These are phyloP conservation scores for Emydura subglobosa DNA, from an alignment of 2,113 vertebrate species.

Conservation along the genomic window DNA sequence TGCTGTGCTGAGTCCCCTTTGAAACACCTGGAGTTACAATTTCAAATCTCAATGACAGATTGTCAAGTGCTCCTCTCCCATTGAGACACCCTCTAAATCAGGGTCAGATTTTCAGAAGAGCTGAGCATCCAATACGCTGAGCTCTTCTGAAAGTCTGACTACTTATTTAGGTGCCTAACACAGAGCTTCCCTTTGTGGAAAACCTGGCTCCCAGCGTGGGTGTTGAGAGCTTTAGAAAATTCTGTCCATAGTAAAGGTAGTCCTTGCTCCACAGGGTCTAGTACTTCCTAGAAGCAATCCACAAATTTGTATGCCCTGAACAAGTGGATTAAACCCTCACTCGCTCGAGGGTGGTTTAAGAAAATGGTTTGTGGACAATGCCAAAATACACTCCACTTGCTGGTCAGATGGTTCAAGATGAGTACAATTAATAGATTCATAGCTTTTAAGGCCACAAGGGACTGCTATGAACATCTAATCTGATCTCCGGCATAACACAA, in stretches of 20 bases:
- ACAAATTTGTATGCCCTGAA: neutral
- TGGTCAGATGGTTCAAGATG: neutral
- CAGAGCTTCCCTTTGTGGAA: neutral
- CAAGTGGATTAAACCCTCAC: neutral
- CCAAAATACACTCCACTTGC: neutral
- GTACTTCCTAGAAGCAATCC: neutral
- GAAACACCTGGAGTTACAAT: neutral
- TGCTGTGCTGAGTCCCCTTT: neutral
- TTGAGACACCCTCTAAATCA: neutral
- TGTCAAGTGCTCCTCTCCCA: neutral
- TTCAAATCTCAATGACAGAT: neutral
- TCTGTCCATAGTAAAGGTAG: neutral
- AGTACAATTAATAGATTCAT: neutral
- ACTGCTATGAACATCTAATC: neutral
- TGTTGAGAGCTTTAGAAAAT: neutral
- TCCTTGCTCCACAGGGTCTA: neutral
- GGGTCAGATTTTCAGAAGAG: neutral
- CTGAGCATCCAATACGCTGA: neutral
- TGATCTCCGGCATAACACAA: neutral
- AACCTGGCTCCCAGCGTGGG: neutral
- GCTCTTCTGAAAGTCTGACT: neutral
- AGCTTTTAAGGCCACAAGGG: neutral
- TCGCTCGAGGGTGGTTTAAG: neutral
- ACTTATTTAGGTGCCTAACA: neutral
- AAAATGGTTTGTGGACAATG: neutral